Evolutionary conservation across 2,113 vertebrate genomes (phyloP).

Genomic region (Actenoides hombroni): DNA sequence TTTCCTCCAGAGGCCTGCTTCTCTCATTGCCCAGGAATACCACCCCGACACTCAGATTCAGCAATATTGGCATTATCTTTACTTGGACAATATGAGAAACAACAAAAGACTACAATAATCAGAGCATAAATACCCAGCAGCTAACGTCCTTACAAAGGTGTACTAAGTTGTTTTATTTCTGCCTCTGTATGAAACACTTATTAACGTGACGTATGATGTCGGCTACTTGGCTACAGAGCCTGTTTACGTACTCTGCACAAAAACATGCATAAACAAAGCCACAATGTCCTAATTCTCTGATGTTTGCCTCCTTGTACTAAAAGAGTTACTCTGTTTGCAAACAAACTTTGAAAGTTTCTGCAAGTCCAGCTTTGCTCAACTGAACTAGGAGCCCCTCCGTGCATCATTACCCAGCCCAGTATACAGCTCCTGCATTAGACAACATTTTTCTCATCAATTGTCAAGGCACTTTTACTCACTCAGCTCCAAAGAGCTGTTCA

Average conservation of each 20-base stretch:
- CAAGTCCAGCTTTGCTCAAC: neutral
- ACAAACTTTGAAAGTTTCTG: neutral
- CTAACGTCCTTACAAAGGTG: neutral
- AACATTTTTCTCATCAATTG: neutral
- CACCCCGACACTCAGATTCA: neutral
- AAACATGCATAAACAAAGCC: neutral
- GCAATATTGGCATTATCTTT: neutral
- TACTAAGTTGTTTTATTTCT: neutral
- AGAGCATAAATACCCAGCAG: neutral
- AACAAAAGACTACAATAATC: neutral
- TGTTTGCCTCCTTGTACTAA: neutral
- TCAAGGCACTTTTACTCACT: neutral
- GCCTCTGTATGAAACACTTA: neutral
- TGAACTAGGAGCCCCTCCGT: rapidly evolving
- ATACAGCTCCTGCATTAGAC: neutral
- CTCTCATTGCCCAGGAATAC: neutral
- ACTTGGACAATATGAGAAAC: neutral
- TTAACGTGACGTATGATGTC: neutral
- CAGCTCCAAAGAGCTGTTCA: neutral
- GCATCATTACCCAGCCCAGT: neutral
- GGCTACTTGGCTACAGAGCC: neutral
- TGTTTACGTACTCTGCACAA: neutral
- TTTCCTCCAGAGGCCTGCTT: neutral
- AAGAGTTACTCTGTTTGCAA: neutral
- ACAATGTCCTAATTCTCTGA: neutral